Evolutionary conservation across 1,140 invertebrate species (phyloP).

Genomic region (Cydia strobilella): DNA sequence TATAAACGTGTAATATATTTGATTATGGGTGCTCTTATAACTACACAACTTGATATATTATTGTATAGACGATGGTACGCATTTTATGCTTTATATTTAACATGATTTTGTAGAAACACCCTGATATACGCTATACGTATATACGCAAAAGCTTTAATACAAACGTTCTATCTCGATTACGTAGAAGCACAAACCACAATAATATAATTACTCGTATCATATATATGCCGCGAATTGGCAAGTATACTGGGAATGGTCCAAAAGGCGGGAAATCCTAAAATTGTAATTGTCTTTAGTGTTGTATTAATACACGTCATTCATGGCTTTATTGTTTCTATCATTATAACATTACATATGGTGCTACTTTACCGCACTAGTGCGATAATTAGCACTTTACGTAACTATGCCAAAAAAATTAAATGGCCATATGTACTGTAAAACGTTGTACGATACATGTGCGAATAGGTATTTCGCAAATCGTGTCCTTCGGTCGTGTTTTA

Average conservation of each 20-base stretch:
- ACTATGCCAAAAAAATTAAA: no score
- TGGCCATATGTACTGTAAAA: no score
- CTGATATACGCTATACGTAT: constrained; percentile 5
- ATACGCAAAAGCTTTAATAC: not conserved
- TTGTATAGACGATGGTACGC: no score
- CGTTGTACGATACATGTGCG: no score
- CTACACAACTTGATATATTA: not conserved
- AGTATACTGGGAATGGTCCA: constrained; percentile 42
- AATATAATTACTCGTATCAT: constrained; percentile 60
- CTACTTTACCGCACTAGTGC: no score
- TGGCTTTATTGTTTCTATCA: no score
- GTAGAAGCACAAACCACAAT: constrained; percentile 37
- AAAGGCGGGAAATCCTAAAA: not conserved
- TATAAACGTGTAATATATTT: constrained; percentile 9
- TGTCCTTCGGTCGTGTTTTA: no score
- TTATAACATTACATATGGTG: no score
- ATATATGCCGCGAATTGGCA: constrained; percentile 53
- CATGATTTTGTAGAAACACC: not conserved
- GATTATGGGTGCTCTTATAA: not conserved
- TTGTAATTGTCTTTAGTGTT: no score
- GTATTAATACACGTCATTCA: no score
- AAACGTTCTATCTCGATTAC: constrained; percentile 12
- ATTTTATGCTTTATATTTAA: not conserved
- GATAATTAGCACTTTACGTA: no score
- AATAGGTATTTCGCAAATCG: no score